Conservation (phyloP, 2,113 vertebrate genomes). For the Corythoichthys haematopterus region DNA sequence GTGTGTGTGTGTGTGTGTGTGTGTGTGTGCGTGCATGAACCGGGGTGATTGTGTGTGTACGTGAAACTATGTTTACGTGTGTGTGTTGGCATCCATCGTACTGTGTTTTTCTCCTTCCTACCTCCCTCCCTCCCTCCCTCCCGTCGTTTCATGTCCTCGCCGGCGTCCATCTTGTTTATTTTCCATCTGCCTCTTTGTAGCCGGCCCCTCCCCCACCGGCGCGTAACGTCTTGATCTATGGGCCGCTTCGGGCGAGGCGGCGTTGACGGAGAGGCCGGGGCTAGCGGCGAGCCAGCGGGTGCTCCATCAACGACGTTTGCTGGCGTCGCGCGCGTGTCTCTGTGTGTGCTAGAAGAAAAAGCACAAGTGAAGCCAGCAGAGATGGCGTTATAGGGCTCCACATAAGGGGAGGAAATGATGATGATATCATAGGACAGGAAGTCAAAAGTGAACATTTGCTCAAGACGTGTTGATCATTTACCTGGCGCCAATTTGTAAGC, state of each 20-base stretch:
- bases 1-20: too few relatives aligned
- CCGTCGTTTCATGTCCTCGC: neutral
- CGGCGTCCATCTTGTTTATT: slow-evolving; percentile 5
- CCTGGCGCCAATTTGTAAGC: too few relatives aligned
- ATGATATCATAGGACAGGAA: too few relatives aligned
- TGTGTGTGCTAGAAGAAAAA: too few relatives aligned
- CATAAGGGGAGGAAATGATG: too few relatives aligned
- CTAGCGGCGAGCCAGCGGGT: neutral
- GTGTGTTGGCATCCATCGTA: neutral
- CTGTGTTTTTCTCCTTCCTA: neutral
- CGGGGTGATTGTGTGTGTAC: neutral
- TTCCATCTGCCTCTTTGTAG: neutral
- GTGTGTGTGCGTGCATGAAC: too few relatives aligned
- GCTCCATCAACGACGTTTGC: neutral
- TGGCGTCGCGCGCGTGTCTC: too few relatives aligned
- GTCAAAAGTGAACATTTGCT: too few relatives aligned
- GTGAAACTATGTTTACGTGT: neutral
- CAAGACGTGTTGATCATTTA: too few relatives aligned
- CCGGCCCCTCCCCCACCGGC: neutral
- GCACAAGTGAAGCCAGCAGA: too few relatives aligned
- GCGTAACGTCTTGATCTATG: neutral
- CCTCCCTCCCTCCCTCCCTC: too few relatives aligned
- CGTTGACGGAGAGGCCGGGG: neutral
- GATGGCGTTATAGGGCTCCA: too few relatives aligned
- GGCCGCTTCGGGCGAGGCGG: neutral